Percentiles rank a stretch among this genome's conserved stretches.
These are phyloP conservation scores for Salmo trutta DNA, from an alignment of 2,797 vertebrate genomes.

Conservation along the genomic window DNA sequence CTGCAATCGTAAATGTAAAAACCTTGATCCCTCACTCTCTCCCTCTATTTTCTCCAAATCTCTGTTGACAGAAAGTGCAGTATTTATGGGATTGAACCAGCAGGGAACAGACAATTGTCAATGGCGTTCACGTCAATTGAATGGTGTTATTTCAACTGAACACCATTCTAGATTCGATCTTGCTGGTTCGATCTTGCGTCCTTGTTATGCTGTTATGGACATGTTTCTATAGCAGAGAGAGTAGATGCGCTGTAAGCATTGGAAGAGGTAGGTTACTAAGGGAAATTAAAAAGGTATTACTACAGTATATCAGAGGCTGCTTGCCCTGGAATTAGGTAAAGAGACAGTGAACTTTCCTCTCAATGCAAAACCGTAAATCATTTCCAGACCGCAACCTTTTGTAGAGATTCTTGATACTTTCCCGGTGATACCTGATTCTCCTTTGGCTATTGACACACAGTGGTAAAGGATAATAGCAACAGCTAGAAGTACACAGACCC, in stretches of 20 bases:
- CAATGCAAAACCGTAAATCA: background rate
- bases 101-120: no score
- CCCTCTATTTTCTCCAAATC: background rate
- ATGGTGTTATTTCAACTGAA: conserved; percentile 27
- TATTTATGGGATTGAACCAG: background rate
- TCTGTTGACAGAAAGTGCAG: background rate
- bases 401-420: background rate
- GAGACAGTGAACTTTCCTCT: conserved; percentile 40
- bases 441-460: background rate
- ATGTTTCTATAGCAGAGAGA: conserved; percentile 42
- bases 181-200: conserved; percentile 32
- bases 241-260: background rate
- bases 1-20: conserved; percentile 46
- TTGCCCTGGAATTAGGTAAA: background rate
- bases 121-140: background rate
- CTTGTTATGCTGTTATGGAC: conserved; percentile 28
- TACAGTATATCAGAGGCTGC: background rate
- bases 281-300: background rate
- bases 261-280: conserved; percentile 6
- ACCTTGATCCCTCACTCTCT: background rate
- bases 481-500: background rate
- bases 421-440: background rate
- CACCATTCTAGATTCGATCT: conserved; percentile 32
- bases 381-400: background rate
- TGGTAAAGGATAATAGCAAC: background rate